Base-by-base conservation (phyloP, 2,888 invertebrate genomes). In the Podabrus alpinus region DNA sequence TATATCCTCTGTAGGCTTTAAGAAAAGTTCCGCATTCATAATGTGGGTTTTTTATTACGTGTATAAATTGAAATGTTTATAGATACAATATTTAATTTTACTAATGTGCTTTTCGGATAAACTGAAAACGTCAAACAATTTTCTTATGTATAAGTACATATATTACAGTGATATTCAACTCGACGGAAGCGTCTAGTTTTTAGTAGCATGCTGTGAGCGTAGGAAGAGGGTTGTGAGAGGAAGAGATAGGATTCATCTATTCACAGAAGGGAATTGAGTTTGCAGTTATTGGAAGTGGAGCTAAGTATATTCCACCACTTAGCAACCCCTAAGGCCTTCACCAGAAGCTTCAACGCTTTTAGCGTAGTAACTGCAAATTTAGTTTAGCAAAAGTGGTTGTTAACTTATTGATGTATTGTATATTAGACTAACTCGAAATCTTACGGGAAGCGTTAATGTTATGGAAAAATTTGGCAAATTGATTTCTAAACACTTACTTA, bases 161-260 rank as follows among this genome's bases (percentile, higher is more conserved):
- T 64, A 64, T 64, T 64, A 64, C 62, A 64, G 62, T 64, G 72
- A 71, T 72, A 70, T 66, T 66, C 74, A 15, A 59, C 62, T 67
- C 61, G 74, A 62, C 75, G 75, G 72, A 72, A 75, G 72, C 69
- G 67, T 25, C 69, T 72, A 69, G 69, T 75, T 75, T 75, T 72
- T 72, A 69, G 72, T 72, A 73, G 69, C 72, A 75, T 75, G 61
- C 66, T 59, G 17, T 70, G 75, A 66, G 69, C 21, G 16, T 69
- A 72, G 73, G 72, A 76, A 73, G 73, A 71, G 76, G 69, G 76
- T 70, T 71, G 76, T 70, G 59, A 59, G 73, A 73, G 76, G 76
- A 73, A 76, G 76, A 76, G 70, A 76, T 73, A 76, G 76, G 73
- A 76, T 76, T 76, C 76, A 76, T 76, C 76, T 76, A 76, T 76